Evolutionary conservation across 2,888 invertebrate genomes (phyloP).

Genomic region (Clusia tigrina): DNA sequence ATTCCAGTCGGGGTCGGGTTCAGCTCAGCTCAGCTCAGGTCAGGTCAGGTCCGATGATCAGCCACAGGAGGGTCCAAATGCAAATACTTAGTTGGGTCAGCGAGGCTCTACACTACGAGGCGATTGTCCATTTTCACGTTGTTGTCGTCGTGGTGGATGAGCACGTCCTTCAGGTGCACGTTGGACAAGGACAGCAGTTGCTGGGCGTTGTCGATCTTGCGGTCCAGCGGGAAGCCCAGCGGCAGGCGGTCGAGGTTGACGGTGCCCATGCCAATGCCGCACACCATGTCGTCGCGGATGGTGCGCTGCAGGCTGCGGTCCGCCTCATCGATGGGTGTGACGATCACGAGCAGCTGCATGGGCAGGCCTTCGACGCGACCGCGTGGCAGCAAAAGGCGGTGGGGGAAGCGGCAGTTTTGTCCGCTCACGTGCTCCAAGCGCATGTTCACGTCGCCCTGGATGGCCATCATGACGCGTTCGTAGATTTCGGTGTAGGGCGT

Average conservation of each 20-base stretch:
- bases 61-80: too few species aligned
- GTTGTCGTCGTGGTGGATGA: slow-evolving; percentile 50
- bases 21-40: too few species aligned
- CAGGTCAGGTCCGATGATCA: too few species aligned
- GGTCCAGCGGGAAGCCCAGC: slow-evolving; percentile 51
- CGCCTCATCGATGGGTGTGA: slow-evolving; percentile 64
- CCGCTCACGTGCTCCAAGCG: slow-evolving; percentile 45
- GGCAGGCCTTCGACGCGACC: slow-evolving; percentile 70
- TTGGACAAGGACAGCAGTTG: slow-evolving; percentile 44
- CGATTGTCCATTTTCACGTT: too few species aligned
- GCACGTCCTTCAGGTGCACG: slow-evolving; percentile 47
- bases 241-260: slow-evolving; percentile 44
- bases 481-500: slow-evolving; percentile 62
- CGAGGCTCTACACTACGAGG: too few species aligned
- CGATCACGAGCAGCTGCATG: slow-evolving; percentile 70
- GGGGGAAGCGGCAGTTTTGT: slow-evolving; percentile 68
- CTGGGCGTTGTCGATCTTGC: slow-evolving; percentile 41
- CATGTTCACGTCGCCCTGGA: slow-evolving; percentile 59
- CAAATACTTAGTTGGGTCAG: too few species aligned
- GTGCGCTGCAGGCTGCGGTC: not conserved
- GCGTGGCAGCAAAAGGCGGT: slow-evolving; percentile 72
- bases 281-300: not conserved
- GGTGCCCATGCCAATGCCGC: slow-evolving; percentile 38
- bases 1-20: not conserved
- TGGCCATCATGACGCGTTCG: slow-evolving; percentile 65